Conservation (phyloP, 2,888 invertebrate species). For the Caenorhabditis sp. region DNA sequence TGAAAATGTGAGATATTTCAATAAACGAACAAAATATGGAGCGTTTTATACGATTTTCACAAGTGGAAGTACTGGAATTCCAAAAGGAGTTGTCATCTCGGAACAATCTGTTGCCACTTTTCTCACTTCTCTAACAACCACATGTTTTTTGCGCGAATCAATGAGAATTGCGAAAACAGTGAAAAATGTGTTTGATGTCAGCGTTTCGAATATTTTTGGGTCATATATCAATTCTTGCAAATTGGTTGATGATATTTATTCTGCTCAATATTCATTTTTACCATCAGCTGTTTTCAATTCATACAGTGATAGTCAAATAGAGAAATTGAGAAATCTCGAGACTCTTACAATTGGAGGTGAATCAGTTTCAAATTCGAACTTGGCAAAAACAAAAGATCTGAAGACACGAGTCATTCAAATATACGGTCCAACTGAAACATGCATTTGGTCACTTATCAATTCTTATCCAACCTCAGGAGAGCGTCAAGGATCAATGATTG, state of each 20-base stretch:
- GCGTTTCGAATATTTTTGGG: constrained; percentile 61
- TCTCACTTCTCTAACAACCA: constrained; percentile 43
- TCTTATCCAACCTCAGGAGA: constrained; percentile 19
- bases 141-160: constrained; percentile 40
- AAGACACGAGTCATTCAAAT: constrained; percentile 46
- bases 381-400: neutral
- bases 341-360: constrained; percentile 64
- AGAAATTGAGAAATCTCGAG: constrained; percentile 30
- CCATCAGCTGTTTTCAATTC: constrained; percentile 64
- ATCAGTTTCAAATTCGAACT: constrained; percentile 37
- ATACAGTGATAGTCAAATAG: constrained; percentile 35
- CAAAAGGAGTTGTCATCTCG: constrained; percentile 63
- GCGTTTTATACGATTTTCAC: constrained; percentile 62
- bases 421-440: constrained; percentile 67
- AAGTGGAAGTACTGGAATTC: constrained; percentile 65
- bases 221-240: constrained; percentile 45
- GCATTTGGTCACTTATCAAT: constrained; percentile 57
- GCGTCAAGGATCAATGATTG: constrained; percentile 46
- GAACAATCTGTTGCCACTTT: constrained; percentile 52
- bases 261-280: constrained; percentile 50
- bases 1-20: constrained; percentile 10
- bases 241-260: constrained; percentile 10
- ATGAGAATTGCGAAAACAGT: constrained; percentile 56
- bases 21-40: constrained; percentile 14
- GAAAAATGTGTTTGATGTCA: constrained; percentile 63